Evolutionary conservation across 2,113 vertebrate species (phyloP).

Genomic region (Sigmodon hispidus): DNA sequence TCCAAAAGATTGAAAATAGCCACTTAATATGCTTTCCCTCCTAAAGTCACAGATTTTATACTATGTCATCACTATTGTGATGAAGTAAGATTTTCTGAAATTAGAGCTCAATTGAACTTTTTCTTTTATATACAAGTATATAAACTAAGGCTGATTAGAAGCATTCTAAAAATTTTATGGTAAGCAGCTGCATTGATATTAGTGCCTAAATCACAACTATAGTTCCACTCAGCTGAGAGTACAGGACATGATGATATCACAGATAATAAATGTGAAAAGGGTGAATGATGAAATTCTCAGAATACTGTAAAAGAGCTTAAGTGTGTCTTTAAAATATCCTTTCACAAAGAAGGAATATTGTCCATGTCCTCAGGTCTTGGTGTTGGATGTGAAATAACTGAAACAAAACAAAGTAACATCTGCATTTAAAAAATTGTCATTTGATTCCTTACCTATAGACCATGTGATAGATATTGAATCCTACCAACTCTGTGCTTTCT

Average conservation of each 20-base stretch:
- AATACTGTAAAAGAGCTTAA: not conserved
- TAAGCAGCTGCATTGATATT: not conserved
- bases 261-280: not conserved
- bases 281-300: not conserved
- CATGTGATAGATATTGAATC: not conserved
- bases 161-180: not conserved
- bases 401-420: slow-evolving; percentile 48
- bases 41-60: accelerated
- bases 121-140: not conserved
- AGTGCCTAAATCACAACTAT: not conserved
- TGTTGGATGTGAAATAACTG: slow-evolving; percentile 36
- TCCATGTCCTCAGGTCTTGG: slow-evolving; percentile 15
- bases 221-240: not conserved
- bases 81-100: not conserved
- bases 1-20: not conserved
- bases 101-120: not conserved
- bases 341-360: not conserved
- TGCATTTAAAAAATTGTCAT: slow-evolving; percentile 65
- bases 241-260: not conserved
- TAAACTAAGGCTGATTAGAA: not conserved
- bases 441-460: slow-evolving; percentile 46
- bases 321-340: slow-evolving; percentile 19
- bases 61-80: not conserved
- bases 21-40: not conserved
- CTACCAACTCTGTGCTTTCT: not conserved